Evolutionary conservation across 2,888 invertebrate species (phyloP), one percentile per base, ranked within the genome.

Genomic region (Mesoligia furuncula): DNA sequence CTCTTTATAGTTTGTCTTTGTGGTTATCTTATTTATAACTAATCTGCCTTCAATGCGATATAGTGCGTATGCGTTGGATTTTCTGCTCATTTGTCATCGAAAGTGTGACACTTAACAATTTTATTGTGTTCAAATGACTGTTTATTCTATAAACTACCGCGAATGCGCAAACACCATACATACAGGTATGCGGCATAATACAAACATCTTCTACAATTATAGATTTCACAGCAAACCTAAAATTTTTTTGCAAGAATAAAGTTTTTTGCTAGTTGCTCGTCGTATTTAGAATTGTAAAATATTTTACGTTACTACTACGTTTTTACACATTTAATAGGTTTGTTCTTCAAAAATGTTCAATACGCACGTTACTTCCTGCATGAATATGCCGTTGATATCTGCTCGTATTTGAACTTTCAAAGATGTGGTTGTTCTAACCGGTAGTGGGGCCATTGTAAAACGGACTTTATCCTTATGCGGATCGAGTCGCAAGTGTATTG

Each of bases 401-500:
- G 84, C 84, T 88, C 76, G 81, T 82, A 83, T 88, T 90, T 90
- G 87, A 91, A 89, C 89, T 90, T 90, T 89, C 78, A 87, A 90
- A 91, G 89, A 86, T 89, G 85, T 89, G 80, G 88, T 83, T 88
- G 86, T 86, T 87, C 88, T 88, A 89, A 83, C 86, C 73, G 80
- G 80, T 74, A 73, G 73, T 51, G 31, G 51, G 75, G 51, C n/a
- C 73, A 80, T 81, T 85, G 85, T 80, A 90, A 90, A 90, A 88
- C 65, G 71, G 79, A 84, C 92, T 90, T 85, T 91, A 90, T 84
- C 83, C 81, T 85, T 66, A 81, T 87, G 84, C 83, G 80, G 81
- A 86, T 89, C 87, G 81, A 88, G 92, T 91, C 88, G 87, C 71
- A 87, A 89, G 83, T 90, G 88, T 88, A 87, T 87, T 89, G 88